Conservation (phyloP, 2,113 vertebrate genomes). For the Lipotes vexillifer region DNA sequence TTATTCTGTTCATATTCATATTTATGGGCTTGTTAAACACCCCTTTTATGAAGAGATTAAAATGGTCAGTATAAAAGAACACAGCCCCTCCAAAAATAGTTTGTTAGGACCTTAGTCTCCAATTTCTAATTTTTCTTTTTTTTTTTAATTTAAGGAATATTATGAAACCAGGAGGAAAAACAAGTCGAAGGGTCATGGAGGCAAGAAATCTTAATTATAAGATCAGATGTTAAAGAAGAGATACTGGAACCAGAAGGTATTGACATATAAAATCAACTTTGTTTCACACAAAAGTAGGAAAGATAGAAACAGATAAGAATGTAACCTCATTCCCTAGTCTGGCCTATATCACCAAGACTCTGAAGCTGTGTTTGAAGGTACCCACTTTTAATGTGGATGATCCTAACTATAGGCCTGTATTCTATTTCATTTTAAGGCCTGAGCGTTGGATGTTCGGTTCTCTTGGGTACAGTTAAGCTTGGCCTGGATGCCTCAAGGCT, state of each 20-base stretch:
- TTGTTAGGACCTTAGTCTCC: conserved; percentile 15
- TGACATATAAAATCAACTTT: background rate
- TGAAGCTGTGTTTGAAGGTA: background rate
- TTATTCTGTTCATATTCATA: conserved; percentile 52
- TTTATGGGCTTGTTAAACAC: conserved; percentile 50
- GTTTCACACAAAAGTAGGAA: conserved; percentile 22
- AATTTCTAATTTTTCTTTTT: background rate
- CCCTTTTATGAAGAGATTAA: conserved; percentile 42
- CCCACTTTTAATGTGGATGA: background rate
- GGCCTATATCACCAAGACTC: background rate
- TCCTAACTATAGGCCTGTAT: background rate
- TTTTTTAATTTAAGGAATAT: conserved; percentile 4
- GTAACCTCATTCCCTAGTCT: background rate
- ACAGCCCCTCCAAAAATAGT: background rate
- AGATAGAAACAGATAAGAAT: background rate
- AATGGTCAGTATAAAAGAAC: conserved; percentile 18
- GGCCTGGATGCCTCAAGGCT: background rate
- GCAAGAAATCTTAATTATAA: background rate
- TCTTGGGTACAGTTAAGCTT: background rate
- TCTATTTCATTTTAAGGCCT: background rate
- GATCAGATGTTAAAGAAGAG: background rate
- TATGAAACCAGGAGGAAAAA: background rate
- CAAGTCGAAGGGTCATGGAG: background rate
- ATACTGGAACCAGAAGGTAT: background rate
- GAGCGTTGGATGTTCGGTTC: background rate